Evolutionary conservation across 2,888 invertebrate genomes (phyloP).

Genomic region (Phrixothrix hirtus): DNA sequence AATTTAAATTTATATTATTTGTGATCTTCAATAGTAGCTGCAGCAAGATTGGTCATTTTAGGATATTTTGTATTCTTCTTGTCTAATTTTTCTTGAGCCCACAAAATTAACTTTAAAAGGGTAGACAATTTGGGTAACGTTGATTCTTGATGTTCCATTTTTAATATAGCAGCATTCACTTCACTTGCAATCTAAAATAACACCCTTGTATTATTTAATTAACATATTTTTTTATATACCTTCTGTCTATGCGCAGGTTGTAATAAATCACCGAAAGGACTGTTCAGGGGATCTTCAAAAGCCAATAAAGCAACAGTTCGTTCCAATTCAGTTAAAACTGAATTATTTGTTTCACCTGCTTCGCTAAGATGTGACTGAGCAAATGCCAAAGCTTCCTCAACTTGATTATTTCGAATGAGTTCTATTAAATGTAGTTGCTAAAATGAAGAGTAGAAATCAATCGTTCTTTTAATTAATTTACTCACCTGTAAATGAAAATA

Average conservation of each 20-base stretch:
- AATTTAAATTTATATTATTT: slow-evolving; percentile 57
- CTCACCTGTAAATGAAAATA: slow-evolving; percentile 91
- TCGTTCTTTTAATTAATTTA: neutral
- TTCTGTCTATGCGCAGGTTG: slow-evolving; percentile 94
- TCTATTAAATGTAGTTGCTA: slow-evolving; percentile 90
- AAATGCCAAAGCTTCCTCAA: slow-evolving; percentile 87
- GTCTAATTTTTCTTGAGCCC: slow-evolving; percentile 95
- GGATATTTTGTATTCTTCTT: slow-evolving; percentile 94
- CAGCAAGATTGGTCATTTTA: slow-evolving; percentile 90
- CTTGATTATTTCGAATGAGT: slow-evolving; percentile 78
- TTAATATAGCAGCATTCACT: slow-evolving; percentile 94
- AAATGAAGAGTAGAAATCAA: too few species aligned
- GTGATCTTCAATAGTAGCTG: slow-evolving; percentile 77
- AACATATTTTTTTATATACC: slow-evolving; percentile 55
- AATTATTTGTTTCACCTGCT: slow-evolving; percentile 81
- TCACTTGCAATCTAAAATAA: slow-evolving; percentile 91
- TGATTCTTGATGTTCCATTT: slow-evolving; percentile 88
- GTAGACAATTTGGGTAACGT: slow-evolving; percentile 91
- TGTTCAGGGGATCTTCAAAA: slow-evolving; percentile 93
- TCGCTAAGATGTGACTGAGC: slow-evolving; percentile 90
- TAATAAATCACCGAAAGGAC: slow-evolving; percentile 93
- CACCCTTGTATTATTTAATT: slow-evolving; percentile 2
- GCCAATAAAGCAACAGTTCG: slow-evolving; percentile 92
- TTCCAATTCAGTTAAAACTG: slow-evolving; percentile 79
- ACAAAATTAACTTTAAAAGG: slow-evolving; percentile 87